Conservation (phyloP, 1,140 invertebrate species). For the Lutraria rhynchaena region DNA sequence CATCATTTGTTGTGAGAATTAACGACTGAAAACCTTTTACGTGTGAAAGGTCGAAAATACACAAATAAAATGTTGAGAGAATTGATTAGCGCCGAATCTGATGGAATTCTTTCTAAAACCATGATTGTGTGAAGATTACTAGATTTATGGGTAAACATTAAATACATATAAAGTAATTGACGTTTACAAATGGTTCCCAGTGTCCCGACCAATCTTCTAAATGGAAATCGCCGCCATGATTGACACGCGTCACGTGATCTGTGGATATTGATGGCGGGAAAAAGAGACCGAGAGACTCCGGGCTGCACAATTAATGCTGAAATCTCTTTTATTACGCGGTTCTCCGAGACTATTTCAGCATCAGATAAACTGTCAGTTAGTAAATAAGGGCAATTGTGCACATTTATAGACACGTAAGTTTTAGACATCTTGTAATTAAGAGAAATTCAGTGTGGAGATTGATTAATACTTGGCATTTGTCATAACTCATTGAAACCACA, state of each 20-base stretch:
- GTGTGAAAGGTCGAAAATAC: slow-evolving; percentile 54
- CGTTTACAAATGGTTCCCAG: slow-evolving; percentile 57
- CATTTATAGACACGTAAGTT: slow-evolving; percentile 54
- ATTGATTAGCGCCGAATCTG: slow-evolving; percentile 46
- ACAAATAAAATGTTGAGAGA: slow-evolving; percentile 60
- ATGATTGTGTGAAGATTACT: slow-evolving; percentile 59
- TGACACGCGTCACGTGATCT: slow-evolving; percentile 57
- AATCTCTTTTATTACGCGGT: slow-evolving; percentile 58
- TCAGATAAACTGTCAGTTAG: slow-evolving; percentile 60
- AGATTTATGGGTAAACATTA: slow-evolving; percentile 62
- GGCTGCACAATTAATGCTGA: slow-evolving; percentile 50
- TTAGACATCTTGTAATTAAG: slow-evolving; percentile 54
- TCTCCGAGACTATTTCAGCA: slow-evolving; percentile 53
- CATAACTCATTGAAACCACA: slow-evolving; percentile 42
- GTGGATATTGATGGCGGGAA: slow-evolving; percentile 59
- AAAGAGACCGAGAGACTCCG: slow-evolving; percentile 55
- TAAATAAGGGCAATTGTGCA: slow-evolving; percentile 61
- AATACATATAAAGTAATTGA: slow-evolving; percentile 64
- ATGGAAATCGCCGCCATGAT: slow-evolving; percentile 56
- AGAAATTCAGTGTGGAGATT: slow-evolving; percentile 18
- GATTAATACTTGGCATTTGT: slow-evolving; percentile 25
- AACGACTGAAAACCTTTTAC: slow-evolving; percentile 61
- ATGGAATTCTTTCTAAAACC: slow-evolving; percentile 54
- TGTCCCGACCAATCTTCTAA: slow-evolving; percentile 54
- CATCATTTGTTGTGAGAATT: slow-evolving; percentile 54